Conservation (phyloP, 2,888 invertebrate genomes). For the Globia sparganii region DNA sequence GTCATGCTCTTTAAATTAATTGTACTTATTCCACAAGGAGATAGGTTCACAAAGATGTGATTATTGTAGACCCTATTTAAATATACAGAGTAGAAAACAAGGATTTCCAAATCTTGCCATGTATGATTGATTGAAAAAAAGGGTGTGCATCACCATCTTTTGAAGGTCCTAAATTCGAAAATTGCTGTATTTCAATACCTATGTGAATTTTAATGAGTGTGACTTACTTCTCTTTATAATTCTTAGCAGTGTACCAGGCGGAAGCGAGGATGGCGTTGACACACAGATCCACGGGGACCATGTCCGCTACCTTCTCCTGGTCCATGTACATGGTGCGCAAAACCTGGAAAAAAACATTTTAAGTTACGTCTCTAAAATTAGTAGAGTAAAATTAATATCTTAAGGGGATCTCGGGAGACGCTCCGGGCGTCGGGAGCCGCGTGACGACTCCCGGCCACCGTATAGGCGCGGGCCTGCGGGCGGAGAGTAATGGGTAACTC, state of each 20-base stretch:
- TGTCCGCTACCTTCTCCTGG: slow-evolving; percentile 92
- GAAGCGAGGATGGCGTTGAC: slow-evolving; percentile 95
- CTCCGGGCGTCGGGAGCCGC: too few species aligned
- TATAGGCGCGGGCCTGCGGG: too few species aligned
- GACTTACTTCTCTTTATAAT: slow-evolving; percentile 85
- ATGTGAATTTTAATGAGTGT: neutral
- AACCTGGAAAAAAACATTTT: slow-evolving; percentile 72
- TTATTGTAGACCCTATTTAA: too few species aligned
- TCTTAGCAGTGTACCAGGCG: slow-evolving; percentile 93
- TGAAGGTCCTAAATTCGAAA: neutral
- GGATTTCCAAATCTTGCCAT: neutral
- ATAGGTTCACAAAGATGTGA: too few species aligned
- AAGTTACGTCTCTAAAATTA: neutral
- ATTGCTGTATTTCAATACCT: neutral
- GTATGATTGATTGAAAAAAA: neutral
- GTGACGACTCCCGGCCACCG: too few species aligned
- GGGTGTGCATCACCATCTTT: neutral
- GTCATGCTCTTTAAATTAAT: too few species aligned
- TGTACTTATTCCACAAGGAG: neutral
- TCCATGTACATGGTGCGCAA: slow-evolving; percentile 93
- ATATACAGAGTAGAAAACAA: neutral
- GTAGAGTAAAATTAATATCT: neutral
- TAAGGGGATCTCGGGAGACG: too few species aligned
- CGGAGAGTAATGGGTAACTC: too few species aligned
- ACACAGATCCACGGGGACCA: slow-evolving; percentile 94